These are phyloP conservation scores for Threskiornis aethiopicus DNA, from an alignment of 2,797 vertebrate genomes.

Conservation along the genomic window DNA sequence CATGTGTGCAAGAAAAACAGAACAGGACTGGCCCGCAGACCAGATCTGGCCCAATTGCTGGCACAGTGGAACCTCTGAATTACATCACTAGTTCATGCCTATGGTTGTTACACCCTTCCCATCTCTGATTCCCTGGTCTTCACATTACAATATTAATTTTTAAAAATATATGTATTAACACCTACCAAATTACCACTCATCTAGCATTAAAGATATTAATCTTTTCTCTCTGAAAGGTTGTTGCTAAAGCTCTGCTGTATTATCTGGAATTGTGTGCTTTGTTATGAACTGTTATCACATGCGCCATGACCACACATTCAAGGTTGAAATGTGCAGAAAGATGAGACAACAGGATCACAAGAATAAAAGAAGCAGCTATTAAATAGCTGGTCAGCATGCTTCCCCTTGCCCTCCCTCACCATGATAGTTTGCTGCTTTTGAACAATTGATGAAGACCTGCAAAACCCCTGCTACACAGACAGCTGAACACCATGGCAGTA, in stretches of 20 bases:
- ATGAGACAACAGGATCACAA: not conserved
- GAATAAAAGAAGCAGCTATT: not conserved
- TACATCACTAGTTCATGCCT: not conserved
- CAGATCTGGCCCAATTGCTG: not conserved
- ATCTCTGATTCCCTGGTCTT: not conserved
- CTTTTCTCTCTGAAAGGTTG: not conserved
- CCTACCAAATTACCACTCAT: not conserved
- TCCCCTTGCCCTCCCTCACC: not conserved
- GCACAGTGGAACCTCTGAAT: not conserved
- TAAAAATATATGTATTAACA: not conserved
- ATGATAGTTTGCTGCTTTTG: not conserved
- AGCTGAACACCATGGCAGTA: not conserved
- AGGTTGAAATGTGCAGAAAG: not conserved
- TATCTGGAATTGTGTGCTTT: not conserved
- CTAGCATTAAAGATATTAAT: not conserved
- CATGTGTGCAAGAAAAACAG: not conserved
- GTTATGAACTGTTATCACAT: not conserved
- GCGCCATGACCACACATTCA: not conserved
- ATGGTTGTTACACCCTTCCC: not conserved
- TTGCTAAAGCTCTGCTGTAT: not conserved
- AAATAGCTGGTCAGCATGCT: not conserved
- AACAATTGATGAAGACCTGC: not conserved
- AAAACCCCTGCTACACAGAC: not conserved
- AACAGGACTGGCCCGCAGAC: not conserved
- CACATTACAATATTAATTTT: not conserved